Evolutionary conservation across 2,888 invertebrate genomes (phyloP).

Genomic region (Asteroscopus sphinx): DNA sequence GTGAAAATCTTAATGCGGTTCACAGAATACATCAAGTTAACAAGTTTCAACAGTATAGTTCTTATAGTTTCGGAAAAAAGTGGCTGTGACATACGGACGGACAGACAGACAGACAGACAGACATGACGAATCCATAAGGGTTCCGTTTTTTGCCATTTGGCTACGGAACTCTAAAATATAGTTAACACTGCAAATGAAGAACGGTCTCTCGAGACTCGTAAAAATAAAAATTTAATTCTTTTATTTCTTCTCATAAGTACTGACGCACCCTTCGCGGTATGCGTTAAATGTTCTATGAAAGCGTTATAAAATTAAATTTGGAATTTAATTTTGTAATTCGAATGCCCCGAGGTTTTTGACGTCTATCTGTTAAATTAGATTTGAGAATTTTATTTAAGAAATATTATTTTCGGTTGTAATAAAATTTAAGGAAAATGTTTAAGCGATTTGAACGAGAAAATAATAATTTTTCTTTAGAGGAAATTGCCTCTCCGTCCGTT

Average conservation of each 20-base stretch:
- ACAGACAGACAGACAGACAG: too few relatives aligned
- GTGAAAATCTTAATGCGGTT: too few relatives aligned
- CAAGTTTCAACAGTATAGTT: too few relatives aligned
- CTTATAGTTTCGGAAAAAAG: too few relatives aligned
- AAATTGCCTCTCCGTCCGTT: background rate
- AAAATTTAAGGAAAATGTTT: constrained; percentile 31
- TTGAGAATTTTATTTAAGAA: constrained; percentile 39
- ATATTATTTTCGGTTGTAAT: constrained; percentile 40
- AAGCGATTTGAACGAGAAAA: constrained; percentile 11
- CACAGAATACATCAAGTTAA: too few relatives aligned
- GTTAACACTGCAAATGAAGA: constrained; percentile 43
- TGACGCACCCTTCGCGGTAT: constrained; percentile 63
- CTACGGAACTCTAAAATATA: too few relatives aligned
- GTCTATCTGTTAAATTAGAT: constrained; percentile 45
- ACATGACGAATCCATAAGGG: too few relatives aligned
- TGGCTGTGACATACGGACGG: too few relatives aligned
- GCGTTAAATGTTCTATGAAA: constrained; percentile 70
- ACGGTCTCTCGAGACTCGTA: constrained; percentile 23
- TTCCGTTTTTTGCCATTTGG: too few relatives aligned
- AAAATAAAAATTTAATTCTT: constrained; percentile 45
- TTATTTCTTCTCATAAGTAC: constrained; percentile 37
- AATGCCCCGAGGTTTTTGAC: constrained; percentile 64
- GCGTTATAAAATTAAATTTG: constrained; percentile 78
- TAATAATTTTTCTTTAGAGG: constrained; percentile 1
- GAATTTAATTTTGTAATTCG: constrained; percentile 80